These are phyloP conservation scores for Ahaetulla prasina DNA, from an alignment of 2,113 vertebrate species.

Conservation along the genomic window DNA sequence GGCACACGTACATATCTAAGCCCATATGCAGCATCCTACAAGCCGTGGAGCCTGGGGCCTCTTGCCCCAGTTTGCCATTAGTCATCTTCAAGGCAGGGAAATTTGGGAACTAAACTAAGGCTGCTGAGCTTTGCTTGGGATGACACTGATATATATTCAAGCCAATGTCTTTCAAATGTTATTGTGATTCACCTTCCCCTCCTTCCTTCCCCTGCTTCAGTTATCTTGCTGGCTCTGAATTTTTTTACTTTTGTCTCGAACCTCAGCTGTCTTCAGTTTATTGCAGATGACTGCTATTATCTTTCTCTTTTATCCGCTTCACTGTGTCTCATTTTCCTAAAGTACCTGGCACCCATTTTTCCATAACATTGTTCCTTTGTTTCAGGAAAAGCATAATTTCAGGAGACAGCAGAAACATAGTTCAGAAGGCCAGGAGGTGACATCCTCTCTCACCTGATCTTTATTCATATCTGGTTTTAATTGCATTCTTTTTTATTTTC, in stretches of 20 bases:
- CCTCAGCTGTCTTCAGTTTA: conserved; percentile 70
- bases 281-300: conserved; percentile 64
- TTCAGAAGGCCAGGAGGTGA: conserved; percentile 74
- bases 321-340: conserved; percentile 74
- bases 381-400: conserved; percentile 71
- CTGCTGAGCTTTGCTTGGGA: conserved; percentile 56
- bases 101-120: conserved; percentile 49
- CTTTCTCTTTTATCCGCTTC: conserved; percentile 74
- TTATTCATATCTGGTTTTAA: conserved; percentile 73
- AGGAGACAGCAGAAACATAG: conserved; percentile 70
- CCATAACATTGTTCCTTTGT: conserved; percentile 74
- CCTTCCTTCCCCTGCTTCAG: conserved; percentile 75
- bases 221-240: conserved; percentile 74
- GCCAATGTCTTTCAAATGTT: conserved; percentile 73
- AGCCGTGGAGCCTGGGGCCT: background rate
- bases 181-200: conserved; percentile 74
- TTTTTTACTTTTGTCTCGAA: conserved; percentile 69
- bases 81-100: conserved; percentile 63
- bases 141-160: conserved; percentile 67
- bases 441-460: conserved; percentile 77
- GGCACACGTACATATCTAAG: background rate
- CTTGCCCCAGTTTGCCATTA: conserved; percentile 60
- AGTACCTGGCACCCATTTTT: conserved; percentile 74
- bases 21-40: background rate
- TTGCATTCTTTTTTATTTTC: conserved; percentile 66